Conservation (phyloP, 1,140 invertebrate genomes). For the Tachypleus tridentatus region DNA sequence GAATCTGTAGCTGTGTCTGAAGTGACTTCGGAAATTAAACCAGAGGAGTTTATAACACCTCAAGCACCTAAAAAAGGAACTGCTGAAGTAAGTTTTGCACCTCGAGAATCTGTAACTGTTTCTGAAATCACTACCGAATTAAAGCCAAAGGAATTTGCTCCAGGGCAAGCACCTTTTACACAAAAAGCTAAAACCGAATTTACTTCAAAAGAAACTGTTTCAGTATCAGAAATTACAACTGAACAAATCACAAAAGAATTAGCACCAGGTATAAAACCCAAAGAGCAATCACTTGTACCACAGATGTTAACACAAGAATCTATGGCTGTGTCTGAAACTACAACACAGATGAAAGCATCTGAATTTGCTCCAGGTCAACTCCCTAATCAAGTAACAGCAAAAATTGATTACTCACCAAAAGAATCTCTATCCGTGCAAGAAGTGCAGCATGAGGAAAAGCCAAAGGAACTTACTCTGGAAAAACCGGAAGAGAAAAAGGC, state of each 20-base stretch:
- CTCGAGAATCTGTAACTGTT: constrained; percentile 12
- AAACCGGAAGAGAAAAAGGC: constrained; percentile 14
- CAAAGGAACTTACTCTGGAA: constrained; percentile 11
- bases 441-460: constrained; percentile 10
- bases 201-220: constrained; percentile 14
- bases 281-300: not conserved
- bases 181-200: constrained; percentile 11
- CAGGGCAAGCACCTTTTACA: constrained; percentile 20
- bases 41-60: no score
- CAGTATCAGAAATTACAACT: constrained; percentile 17
- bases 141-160: constrained; percentile 14
- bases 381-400: constrained; percentile 11
- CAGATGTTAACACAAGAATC: constrained; percentile 8
- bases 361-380: constrained; percentile 8
- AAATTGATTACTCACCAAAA: not conserved
- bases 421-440: constrained; percentile 12
- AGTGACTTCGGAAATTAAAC: constrained; percentile 9
- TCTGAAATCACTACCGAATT: constrained; percentile 17
- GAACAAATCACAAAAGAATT: constrained; percentile 14
- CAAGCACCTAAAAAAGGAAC: constrained; percentile 11
- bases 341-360: constrained; percentile 6
- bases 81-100: constrained; percentile 14
- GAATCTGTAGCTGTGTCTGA: constrained; percentile 18
- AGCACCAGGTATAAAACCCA: not conserved
- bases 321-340: constrained; percentile 18